Base-by-base conservation (phyloP, 1,140 invertebrate species). In the Neodiprion virginianus region DNA sequence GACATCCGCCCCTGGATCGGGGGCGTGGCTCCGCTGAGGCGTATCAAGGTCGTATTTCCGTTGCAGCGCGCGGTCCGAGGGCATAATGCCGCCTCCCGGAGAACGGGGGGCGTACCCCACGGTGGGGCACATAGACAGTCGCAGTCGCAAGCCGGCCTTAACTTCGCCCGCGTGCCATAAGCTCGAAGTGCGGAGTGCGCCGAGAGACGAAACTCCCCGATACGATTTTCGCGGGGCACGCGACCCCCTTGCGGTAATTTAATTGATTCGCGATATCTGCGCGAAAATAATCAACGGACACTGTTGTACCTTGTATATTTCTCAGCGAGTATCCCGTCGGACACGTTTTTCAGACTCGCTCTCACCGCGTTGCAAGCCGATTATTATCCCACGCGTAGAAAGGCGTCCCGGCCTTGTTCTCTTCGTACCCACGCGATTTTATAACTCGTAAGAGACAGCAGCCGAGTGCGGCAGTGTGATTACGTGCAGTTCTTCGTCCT, bases 1-100 rank as follows among this genome's bases (percentile, higher is more conserved):
- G 28, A 40, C 5, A 40, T 61, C n/a, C 53, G 7, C n/a, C 53
- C 53, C 53, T 61, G 53, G 53, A 40, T 61, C n/a, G 53, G 1
- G n/a, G 53, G 53, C 53, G 53, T 1, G 53, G 53, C 53, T n/a
- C 8, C 53, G n/a, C 11, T 3, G n/a, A n/a, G 53, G 53, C 53
- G 53, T 61, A 61, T 61, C 53, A 61, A 61, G 53, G 53, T 61
- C 53, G 53, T 61, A 61, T 61, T 61, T 61, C 53, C 53, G 53
- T 61, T 12, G 11, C 11, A 61, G n/a, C 11, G n/a, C 53, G 2
- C 7, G 53, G 11, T 2, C 1, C 53, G 28, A 40, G 53, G 53
- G 53, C n/a, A 12, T 61, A 12, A n/a, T 61, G 0, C 53, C 53
- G 53, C 11, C 53, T 11, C 53, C 53, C 53, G 11, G 11, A 11